A percentile compares a stretch with the other conserved stretches of the same genome.
Conservation (phyloP, 2,888 invertebrate genomes). For the Disparrhopalites patrizii region DNA sequence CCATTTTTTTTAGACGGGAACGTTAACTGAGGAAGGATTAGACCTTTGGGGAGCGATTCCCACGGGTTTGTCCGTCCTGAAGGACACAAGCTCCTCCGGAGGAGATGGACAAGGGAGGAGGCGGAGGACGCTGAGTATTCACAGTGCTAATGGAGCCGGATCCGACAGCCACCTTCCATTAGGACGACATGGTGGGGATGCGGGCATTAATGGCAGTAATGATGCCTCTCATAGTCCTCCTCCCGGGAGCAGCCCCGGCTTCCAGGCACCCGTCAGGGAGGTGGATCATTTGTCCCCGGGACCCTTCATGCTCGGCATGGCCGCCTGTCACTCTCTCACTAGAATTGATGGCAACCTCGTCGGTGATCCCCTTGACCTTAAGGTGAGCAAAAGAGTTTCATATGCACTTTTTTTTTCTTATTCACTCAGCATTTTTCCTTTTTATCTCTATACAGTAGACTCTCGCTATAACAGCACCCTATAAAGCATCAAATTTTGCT, state of each 20-base stretch:
- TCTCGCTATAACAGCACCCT: too few species aligned
- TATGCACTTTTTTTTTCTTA: background rate
- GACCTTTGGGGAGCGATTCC: constrained; percentile 92
- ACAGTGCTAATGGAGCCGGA: background rate
- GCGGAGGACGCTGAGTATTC: background rate
- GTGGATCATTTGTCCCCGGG: constrained; percentile 39
- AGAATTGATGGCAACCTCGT: constrained; percentile 78
- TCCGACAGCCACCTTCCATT: background rate
- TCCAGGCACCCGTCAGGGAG: constrained; percentile 38
- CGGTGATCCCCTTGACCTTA: constrained; percentile 93
- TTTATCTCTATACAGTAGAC: too few species aligned
- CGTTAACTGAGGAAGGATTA: constrained; percentile 90
- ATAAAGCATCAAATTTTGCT: too few species aligned
- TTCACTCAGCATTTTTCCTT: background rate
- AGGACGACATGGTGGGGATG: background rate
- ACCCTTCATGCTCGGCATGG: constrained; percentile 69
- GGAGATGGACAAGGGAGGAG: background rate
- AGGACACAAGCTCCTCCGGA: too few species aligned
- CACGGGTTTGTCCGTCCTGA: too few species aligned
- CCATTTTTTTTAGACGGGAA: constrained; percentile 72
- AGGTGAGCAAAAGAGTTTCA: too few species aligned
- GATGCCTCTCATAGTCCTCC: background rate
- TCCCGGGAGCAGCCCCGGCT: constrained; percentile 21
- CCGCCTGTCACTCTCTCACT: constrained; percentile 88
- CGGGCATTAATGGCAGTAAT: background rate